Conservation (phyloP, 2,888 invertebrate species). For the Agonopterix alstromeriana region DNA sequence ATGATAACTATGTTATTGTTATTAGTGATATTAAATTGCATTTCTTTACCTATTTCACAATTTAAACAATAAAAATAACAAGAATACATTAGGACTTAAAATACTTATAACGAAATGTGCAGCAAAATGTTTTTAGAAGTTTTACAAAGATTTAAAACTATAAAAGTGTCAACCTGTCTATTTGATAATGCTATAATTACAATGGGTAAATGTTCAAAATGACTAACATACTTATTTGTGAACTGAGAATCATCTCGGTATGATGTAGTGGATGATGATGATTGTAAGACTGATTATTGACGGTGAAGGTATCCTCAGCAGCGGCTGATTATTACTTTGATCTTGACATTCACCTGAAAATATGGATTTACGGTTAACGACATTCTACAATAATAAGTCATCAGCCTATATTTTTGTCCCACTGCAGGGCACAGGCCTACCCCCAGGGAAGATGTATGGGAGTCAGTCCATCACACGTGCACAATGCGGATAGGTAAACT, state of each 20-base stretch:
- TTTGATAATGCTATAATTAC: slow-evolving; percentile 37
- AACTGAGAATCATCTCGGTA: slow-evolving; percentile 61
- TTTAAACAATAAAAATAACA: slow-evolving; percentile 1
- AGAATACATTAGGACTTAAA: not conserved
- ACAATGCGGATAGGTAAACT: no score
- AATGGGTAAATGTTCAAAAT: slow-evolving; percentile 30
- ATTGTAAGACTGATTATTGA: slow-evolving; percentile 30
- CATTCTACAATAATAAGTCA: no score
- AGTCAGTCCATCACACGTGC: no score
- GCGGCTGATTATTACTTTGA: slow-evolving; percentile 45
- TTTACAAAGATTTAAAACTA: slow-evolving; percentile 4
- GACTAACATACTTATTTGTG: slow-evolving; percentile 16
- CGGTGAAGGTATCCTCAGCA: slow-evolving; percentile 35
- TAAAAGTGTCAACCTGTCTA: slow-evolving; percentile 5
- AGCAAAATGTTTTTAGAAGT: slow-evolving; percentile 9
- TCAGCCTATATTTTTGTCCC: no score
- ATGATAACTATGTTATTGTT: slow-evolving; percentile 25
- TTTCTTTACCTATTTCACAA: slow-evolving; percentile 6
- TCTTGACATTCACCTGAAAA: slow-evolving; percentile 80
- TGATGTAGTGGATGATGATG: slow-evolving; percentile 42
- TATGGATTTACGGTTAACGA: not conserved
- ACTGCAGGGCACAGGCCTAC: no score
- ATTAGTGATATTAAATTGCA: slow-evolving; percentile 10
- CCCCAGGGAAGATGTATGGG: no score
- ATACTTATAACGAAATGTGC: slow-evolving; percentile 8